phyloP scores from a whole-genome alignment of 2,888 invertebrate species.

The Oscheius onirici region DNA sequence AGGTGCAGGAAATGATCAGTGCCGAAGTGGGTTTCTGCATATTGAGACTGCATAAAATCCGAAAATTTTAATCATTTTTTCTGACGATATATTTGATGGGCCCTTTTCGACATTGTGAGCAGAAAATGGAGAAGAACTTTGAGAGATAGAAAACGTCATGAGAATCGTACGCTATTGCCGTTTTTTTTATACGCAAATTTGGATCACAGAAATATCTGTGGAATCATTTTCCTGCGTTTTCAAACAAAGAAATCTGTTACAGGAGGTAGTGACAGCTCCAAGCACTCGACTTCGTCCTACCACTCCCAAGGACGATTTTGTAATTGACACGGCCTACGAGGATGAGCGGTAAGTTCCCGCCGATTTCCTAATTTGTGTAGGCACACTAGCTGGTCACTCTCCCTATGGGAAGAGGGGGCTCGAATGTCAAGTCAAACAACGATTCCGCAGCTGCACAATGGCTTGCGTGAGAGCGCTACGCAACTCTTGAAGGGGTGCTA shows the following conservation, averaged over 20 bases:
- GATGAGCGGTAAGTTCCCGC: conserved; percentile 11
- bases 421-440: conserved; percentile 26
- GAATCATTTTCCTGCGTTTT: too few relatives aligned
- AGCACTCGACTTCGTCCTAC: background rate
- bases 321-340: conserved; percentile 22
- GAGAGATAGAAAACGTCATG: too few relatives aligned
- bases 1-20: background rate
- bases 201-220: too few relatives aligned
- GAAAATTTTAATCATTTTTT: too few relatives aligned
- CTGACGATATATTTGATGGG: too few relatives aligned
- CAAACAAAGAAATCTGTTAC: background rate
- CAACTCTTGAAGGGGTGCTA: background rate
- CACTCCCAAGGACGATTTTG: conserved; percentile 3
- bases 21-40: conserved; percentile 19
- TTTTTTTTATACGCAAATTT: too few relatives aligned
- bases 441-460: conserved; percentile 16
- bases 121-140: background rate
- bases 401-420: conserved; percentile 18
- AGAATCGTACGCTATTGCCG: too few relatives aligned
- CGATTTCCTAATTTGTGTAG: conserved; percentile 18
- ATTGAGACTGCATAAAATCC: too few relatives aligned
- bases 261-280: conserved; percentile 10
- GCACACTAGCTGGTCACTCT: conserved; percentile 7
- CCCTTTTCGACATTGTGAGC: background rate
- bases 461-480: conserved; percentile 7